Evolutionary conservation across 2,888 invertebrate species (phyloP).

Genomic region (Temnothorax unifasciatus): DNA sequence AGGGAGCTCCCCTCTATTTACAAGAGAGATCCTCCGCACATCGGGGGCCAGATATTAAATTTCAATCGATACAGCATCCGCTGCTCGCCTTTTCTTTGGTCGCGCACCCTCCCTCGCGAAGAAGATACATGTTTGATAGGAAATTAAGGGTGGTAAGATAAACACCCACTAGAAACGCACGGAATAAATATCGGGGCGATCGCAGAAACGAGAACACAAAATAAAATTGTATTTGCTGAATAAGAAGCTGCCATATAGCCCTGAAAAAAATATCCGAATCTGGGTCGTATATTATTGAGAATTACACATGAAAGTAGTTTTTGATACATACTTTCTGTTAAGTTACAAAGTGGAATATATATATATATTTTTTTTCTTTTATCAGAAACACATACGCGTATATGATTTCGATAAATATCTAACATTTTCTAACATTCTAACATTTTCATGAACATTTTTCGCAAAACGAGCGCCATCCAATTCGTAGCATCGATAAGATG

Average conservation of each 20-base stretch:
- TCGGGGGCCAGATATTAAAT: slow-evolving; percentile 83
- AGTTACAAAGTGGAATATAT: not conserved
- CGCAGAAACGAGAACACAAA: not conserved
- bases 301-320: not conserved
- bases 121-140: slow-evolving; percentile 77
- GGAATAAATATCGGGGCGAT: slow-evolving; percentile 49
- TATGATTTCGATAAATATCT: slow-evolving; percentile 45
- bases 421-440: not conserved
- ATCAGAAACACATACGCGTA: slow-evolving; percentile 33
- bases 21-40: slow-evolving; percentile 77
- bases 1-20: slow-evolving; percentile 81
- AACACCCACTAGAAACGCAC: slow-evolving; percentile 62
- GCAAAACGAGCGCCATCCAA: slow-evolving; percentile 62
- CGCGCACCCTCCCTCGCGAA: slow-evolving; percentile 69
- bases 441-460: slow-evolving; percentile 66
- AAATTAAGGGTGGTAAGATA: slow-evolving; percentile 75
- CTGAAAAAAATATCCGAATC: not conserved
- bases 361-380: no score
- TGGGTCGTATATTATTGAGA: not conserved
- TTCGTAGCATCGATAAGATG: slow-evolving; percentile 59
- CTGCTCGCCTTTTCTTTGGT: slow-evolving; percentile 74
- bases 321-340: not conserved
- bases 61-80: slow-evolving; percentile 83
- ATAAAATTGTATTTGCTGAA: slow-evolving; percentile 30
- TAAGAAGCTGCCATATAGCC: not conserved